Evolutionary conservation across 1,140 invertebrate species (phyloP), one percentile per base, ranked within the genome.

Genomic region (Sipha flava): DNA sequence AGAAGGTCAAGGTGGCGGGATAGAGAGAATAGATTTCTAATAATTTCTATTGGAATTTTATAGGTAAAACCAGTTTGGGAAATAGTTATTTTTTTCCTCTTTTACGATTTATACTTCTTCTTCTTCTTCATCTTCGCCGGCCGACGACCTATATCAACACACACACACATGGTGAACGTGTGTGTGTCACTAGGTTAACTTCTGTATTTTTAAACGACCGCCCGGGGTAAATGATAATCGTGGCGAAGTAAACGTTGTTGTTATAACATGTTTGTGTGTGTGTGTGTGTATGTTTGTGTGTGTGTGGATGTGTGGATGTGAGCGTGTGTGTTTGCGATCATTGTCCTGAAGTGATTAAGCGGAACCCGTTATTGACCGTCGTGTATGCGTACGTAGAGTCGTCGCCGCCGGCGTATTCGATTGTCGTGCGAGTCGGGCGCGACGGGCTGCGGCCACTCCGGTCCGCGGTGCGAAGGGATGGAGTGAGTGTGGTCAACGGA

Each of bases 171-270:
- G 2, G 54, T 2, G 29, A 12, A 14, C 34, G 29, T 52, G 40
- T 47, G 45, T 52, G 10, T 75, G 72, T 52, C 72, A 75, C 45
- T 75, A 75, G 72, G 72, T 75, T 75, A 75, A 75, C 72, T 54
- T 40, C 45, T 34, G 72, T 75, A n/a, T 26, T 10, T 75, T 75
- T 52, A 52, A 75, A n/a, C 29, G 49, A 52, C 45, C 43, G 70
- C 70, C 70, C 29, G 68, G 47, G 29, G 70, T 54, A 66, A 66
- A 37, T 34, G n/a, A 62, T 62, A 62, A 34, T 40, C 18, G 21
- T 45, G 47, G n/a, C n/a, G n/a, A n/a, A 16, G 47, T 73, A 49
- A 73, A 73, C 70, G 45, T 31, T 49, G 57, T 66, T 40, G 62
- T 66, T 23, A 23, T 66, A 21, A 43, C 9, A n/a, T n/a, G n/a